A percentile compares a stretch with the other conserved stretches of the same genome.
Evolutionary conservation across 2,797 vertebrate species (phyloP).

Genomic region (Melanotaenia maccullochi): DNA sequence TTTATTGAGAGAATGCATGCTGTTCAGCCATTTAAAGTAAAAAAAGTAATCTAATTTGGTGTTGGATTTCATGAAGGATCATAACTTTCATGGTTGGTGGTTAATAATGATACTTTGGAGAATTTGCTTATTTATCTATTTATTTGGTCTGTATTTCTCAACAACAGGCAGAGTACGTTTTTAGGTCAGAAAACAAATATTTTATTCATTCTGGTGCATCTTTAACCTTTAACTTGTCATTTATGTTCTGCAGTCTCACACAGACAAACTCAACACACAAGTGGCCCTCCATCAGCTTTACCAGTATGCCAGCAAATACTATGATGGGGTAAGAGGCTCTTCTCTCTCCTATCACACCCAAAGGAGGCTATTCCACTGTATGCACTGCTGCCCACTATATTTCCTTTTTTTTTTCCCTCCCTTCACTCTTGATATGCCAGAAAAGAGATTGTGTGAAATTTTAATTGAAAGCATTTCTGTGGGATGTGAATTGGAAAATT

Average conservation of each 20-base stretch:
- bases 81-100: not conserved
- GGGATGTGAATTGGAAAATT: slow-evolving; percentile 83
- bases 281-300: slow-evolving; percentile 98
- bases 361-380: slow-evolving; percentile 70
- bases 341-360: slow-evolving; percentile 63
- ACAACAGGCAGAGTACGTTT: not conserved
- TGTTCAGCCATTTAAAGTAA: no score
- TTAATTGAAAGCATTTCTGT: slow-evolving; percentile 83
- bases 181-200: not conserved
- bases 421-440: slow-evolving; percentile 74
- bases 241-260: slow-evolving; percentile 82
- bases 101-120: slow-evolving; percentile 2
- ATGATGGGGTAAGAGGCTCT: slow-evolving; percentile 90
- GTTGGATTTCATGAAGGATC: no score
- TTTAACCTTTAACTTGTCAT: slow-evolving; percentile 54
- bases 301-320: slow-evolving; percentile 99
- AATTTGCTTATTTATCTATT: slow-evolving; percentile 1
- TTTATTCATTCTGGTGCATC: slow-evolving; percentile 19
- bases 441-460: slow-evolving; percentile 79
- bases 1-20: no score
- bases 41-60: no score
- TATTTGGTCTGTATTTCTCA: not conserved
- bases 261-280: slow-evolving; percentile 95
- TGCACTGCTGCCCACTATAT: slow-evolving; percentile 75
- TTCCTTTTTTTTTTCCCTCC: slow-evolving; percentile 48